Base-by-base conservation (phyloP, 2,888 invertebrate genomes). In the Quadroppia sp. region DNA sequence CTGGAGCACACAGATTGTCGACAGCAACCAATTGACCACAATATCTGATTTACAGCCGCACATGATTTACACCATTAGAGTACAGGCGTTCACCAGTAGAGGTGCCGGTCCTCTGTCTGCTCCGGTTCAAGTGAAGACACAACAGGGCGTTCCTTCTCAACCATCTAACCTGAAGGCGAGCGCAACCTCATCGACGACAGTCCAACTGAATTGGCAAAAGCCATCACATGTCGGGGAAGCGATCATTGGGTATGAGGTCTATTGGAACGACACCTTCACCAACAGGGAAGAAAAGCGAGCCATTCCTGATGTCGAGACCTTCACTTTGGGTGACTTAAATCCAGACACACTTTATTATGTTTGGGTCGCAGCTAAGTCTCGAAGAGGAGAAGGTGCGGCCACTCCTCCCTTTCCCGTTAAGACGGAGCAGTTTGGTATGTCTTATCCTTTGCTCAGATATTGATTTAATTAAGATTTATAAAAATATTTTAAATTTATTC, bases 371-470 rank as follows among this genome's bases (percentile, higher is more conserved):
- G 98, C 97, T 75, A 87, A 92, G 78, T 95, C 94, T 20, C 90
- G 91, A 80, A 86, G 91, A 77, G 98, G 97, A 15, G 96, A 94
- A 83, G 97, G 97, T 20, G 95, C 95, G 42, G 92, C 94, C 73
- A 96, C 96, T 20, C 93, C 94, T 50, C 92, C 94, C 17, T 90
- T 95, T 78, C 91, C 93, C 78, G 93, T 94, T 80, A 88, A 92
- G 85, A 98, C 98, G 72, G 94, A 94, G 84, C 94, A 94, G 89
- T 96, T 94, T 87, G 94, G 97, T 97, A 91, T 91, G 95, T 86
- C 23, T 23, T 56, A 53, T 20, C 11, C 7, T 20, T 53, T n/a
- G 11, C 4, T 23, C 23, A 23, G 20, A 23, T 20, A n/a, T 25
- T 48, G 9, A 71, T n/a, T 69, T 6, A n/a, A n/a, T n/a, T n/a